phyloP scores from a whole-genome alignment of 1,140 invertebrate species.

The Pteromalus puparum region DNA sequence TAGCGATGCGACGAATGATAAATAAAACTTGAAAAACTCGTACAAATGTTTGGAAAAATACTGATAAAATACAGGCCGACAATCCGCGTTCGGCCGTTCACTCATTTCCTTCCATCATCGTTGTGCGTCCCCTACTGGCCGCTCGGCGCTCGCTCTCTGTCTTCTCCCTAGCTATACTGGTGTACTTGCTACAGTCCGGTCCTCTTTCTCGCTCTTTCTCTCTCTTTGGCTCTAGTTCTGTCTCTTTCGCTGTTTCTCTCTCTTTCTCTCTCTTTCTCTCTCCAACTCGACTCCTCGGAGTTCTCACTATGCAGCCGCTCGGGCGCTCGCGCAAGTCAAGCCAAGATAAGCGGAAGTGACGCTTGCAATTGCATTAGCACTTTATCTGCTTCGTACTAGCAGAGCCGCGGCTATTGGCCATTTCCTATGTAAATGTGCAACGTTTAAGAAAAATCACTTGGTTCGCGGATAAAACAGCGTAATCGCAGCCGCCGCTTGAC shows the following conservation, averaged over 20 bases:
- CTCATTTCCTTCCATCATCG: slow-evolving; percentile 55
- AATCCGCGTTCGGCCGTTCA: slow-evolving; percentile 39
- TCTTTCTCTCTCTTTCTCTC: not conserved
- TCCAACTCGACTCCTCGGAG: no score
- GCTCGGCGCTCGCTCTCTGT: not conserved
- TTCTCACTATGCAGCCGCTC: no score
- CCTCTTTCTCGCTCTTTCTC: not conserved
- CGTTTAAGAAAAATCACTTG: not conserved
- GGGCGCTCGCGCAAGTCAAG: not conserved
- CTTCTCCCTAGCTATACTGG: not conserved
- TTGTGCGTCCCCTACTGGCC: slow-evolving; percentile 59
- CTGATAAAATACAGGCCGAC: slow-evolving; percentile 37
- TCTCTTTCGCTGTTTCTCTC: not conserved
- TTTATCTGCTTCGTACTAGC: not conserved
- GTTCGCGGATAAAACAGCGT: not conserved
- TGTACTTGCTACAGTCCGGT: not conserved
- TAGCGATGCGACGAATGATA: no score
- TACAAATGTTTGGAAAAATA: slow-evolving; percentile 27
- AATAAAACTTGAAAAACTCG: not conserved
- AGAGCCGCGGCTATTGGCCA: not conserved
- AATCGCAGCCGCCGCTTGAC: no score
- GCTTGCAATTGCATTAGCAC: not conserved
- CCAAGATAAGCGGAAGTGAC: not conserved
- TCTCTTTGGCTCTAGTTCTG: not conserved
- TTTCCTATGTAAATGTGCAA: slow-evolving; percentile 4